Evolutionary conservation across 2,113 vertebrate species (phyloP).

Genomic region (Seriola aureovittata): DNA sequence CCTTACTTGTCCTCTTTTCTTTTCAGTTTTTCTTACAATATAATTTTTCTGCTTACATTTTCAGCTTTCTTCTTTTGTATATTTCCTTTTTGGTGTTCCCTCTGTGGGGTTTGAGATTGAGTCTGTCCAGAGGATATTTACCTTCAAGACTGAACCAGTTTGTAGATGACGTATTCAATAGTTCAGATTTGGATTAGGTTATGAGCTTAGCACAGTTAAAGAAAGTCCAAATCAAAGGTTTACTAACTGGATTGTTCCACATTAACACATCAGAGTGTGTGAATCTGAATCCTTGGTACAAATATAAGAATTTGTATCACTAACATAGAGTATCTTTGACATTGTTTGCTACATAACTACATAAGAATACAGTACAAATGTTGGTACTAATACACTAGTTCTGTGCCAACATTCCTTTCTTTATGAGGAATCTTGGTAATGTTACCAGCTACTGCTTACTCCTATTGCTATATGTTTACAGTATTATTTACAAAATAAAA

Average conservation of each 20-base stretch:
- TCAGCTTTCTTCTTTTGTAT: background rate
- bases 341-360: no score
- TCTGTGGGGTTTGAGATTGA: background rate
- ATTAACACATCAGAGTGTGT: no score
- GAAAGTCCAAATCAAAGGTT: background rate
- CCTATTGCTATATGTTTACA: no score
- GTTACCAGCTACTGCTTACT: background rate
- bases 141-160: background rate
- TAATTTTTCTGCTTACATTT: no score
- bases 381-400: no score
- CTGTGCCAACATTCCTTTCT: background rate
- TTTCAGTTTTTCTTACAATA: background rate
- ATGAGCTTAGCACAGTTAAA: background rate
- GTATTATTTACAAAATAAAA: no score
- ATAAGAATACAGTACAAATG: background rate
- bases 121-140: background rate
- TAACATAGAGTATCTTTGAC: no score
- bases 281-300: no score
- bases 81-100: background rate
- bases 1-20: background rate
- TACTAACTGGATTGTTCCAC: no score
- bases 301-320: no score
- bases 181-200: background rate
- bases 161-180: no score
- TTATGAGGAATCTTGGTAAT: background rate